Conservation (phyloP, 2,888 invertebrate genomes). For the Scelioninae gen. 2 region DNA sequence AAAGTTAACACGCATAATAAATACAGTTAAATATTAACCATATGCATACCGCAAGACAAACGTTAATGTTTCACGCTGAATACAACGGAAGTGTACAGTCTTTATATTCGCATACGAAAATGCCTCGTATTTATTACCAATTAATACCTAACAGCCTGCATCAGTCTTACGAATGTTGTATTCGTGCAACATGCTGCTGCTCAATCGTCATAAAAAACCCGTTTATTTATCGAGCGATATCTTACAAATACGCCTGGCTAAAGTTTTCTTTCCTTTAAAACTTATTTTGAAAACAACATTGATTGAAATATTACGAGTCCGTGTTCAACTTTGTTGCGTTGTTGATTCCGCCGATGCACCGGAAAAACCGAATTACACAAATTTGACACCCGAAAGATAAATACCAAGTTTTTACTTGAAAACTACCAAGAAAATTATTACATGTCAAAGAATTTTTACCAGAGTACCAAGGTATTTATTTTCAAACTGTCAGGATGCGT, state of each 20-base stretch:
- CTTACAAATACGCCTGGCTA: slow-evolving; percentile 25
- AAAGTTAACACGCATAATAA: slow-evolving; percentile 54
- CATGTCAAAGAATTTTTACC: too few species aligned
- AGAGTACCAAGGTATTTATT: too few species aligned
- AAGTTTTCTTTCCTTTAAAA: slow-evolving; percentile 31
- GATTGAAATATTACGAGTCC: too few species aligned
- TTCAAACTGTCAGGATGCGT: too few species aligned
- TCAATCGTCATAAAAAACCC: slow-evolving; percentile 52
- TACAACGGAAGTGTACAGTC: slow-evolving; percentile 50
- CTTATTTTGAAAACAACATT: too few species aligned
- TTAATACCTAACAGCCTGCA: slow-evolving; percentile 55
- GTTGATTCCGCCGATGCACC: too few species aligned
- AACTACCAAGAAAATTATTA: too few species aligned
- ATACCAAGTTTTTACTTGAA: too few species aligned
- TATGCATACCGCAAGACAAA: slow-evolving; percentile 46
- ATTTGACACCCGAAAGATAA: too few species aligned
- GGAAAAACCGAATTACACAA: too few species aligned
- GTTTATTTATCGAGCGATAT: slow-evolving; percentile 52
- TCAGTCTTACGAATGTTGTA: slow-evolving; percentile 51
- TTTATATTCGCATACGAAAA: slow-evolving; percentile 53
- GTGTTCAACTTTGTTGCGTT: too few species aligned
- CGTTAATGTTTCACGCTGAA: slow-evolving; percentile 48
- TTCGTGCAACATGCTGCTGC: slow-evolving; percentile 46
- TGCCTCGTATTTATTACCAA: slow-evolving; percentile 56
- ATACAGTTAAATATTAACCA: slow-evolving; percentile 53